Conservation (phyloP, 1,140 invertebrate species). For the Dinoponera quadriceps region DNA sequence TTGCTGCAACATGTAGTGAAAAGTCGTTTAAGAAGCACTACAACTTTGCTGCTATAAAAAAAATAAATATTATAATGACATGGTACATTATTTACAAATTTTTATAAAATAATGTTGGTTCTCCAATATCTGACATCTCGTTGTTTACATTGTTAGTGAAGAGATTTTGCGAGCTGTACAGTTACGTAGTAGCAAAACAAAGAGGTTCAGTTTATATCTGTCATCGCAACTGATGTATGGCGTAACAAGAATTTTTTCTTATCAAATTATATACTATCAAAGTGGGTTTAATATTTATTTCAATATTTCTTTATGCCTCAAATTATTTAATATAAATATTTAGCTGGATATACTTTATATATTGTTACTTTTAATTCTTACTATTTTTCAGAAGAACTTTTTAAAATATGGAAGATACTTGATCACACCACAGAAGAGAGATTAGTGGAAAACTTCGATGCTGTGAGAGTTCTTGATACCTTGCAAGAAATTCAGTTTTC, state of each 20-base stretch:
- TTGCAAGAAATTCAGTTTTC: not conserved
- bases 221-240: conserved; percentile 56
- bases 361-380: not conserved
- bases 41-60: conserved; percentile 5
- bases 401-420: not conserved
- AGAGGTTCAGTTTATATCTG: conserved; percentile 45
- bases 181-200: not conserved
- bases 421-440: too few species aligned
- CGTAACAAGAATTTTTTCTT: conserved; percentile 24
- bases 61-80: not conserved
- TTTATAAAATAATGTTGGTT: not conserved
- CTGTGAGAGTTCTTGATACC: not conserved
- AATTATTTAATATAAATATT: not conserved
- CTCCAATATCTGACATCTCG: not conserved
- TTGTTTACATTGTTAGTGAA: not conserved
- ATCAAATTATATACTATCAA: conserved; percentile 34
- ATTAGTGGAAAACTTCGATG: not conserved
- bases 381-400: not conserved
- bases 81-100: conserved; percentile 22
- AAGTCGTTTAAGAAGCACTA: conserved; percentile 23
- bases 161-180: conserved; percentile 5
- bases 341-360: not conserved
- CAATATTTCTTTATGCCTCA: too few species aligned
- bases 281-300: conserved; percentile 8
- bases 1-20: conserved; percentile 48